Evolutionary conservation across 2,113 vertebrate genomes (phyloP).

Genomic region (Kryptolebias marmoratus): DNA sequence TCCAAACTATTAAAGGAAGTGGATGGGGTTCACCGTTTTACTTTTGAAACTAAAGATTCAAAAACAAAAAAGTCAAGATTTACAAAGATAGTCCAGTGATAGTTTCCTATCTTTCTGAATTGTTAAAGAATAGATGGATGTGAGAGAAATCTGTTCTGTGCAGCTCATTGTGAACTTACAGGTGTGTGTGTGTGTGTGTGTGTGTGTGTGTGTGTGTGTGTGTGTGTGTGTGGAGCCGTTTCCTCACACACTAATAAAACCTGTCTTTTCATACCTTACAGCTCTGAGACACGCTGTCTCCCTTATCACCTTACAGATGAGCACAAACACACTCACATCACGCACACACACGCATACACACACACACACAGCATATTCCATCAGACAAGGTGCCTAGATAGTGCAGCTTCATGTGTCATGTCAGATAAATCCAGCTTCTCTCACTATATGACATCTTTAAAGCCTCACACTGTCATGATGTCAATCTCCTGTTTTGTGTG

Average conservation of each 20-base stretch:
- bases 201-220: neutral
- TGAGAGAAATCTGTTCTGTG: neutral
- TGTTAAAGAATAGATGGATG: neutral
- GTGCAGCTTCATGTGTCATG: neutral
- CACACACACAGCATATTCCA: neutral
- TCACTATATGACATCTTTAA: neutral
- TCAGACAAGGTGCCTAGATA: constrained; percentile 8
- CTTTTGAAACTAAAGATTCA: too few species aligned
- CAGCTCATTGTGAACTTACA: neutral
- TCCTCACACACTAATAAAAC: neutral
- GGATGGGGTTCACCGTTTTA: too few species aligned
- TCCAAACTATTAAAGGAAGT: too few species aligned
- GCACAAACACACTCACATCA: neutral
- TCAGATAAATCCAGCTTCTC: constrained; percentile 9
- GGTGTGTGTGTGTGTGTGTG: neutral
- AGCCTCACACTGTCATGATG: neutral
- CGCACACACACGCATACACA: constrained; percentile 1
- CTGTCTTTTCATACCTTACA: constrained; percentile 6
- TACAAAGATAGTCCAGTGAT: neutral
- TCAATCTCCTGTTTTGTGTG: neutral
- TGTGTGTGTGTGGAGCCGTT: neutral
- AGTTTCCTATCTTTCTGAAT: neutral
- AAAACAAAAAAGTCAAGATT: neutral
- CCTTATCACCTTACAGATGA: neutral
- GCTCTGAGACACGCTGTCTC: neutral